A percentile compares a stretch with the other conserved stretches of the same genome.
These are phyloP conservation scores for Nymphalis io DNA, from an alignment of 1,140 invertebrate genomes.

Conservation along the genomic window DNA sequence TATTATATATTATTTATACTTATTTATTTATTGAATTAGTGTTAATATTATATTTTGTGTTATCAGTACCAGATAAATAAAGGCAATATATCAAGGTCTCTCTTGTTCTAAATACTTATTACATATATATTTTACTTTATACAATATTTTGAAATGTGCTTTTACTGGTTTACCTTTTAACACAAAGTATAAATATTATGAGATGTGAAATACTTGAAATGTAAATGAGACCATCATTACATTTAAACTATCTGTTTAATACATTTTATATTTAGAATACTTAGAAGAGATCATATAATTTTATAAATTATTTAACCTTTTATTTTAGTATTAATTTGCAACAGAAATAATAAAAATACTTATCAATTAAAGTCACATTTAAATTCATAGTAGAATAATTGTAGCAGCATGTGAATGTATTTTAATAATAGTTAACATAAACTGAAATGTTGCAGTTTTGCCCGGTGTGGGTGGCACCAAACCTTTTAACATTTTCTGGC, in stretches of 20 bases:
- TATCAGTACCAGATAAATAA: background rate
- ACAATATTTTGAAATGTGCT: too few species aligned
- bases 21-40: background rate
- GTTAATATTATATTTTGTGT: background rate
- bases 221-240: too few species aligned
- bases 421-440: slow-evolving; percentile 13
- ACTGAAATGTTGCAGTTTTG: slow-evolving; percentile 86
- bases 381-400: background rate
- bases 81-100: background rate
- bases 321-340: background rate
- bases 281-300: background rate
- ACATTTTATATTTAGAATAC: too few species aligned
- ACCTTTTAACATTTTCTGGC: slow-evolving; percentile 96
- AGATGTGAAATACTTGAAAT: too few species aligned
- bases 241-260: too few species aligned
- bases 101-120: background rate
- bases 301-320: background rate
- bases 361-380: background rate
- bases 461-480: slow-evolving; percentile 97
- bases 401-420: background rate
- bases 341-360: background rate
- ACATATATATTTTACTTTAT: too few species aligned
- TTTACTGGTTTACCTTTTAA: too few species aligned
- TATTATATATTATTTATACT: background rate
- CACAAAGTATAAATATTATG: too few species aligned